These are phyloP conservation scores for Liolophura sinensis DNA, from an alignment of 1,140 invertebrate genomes.

Conservation along the genomic window DNA sequence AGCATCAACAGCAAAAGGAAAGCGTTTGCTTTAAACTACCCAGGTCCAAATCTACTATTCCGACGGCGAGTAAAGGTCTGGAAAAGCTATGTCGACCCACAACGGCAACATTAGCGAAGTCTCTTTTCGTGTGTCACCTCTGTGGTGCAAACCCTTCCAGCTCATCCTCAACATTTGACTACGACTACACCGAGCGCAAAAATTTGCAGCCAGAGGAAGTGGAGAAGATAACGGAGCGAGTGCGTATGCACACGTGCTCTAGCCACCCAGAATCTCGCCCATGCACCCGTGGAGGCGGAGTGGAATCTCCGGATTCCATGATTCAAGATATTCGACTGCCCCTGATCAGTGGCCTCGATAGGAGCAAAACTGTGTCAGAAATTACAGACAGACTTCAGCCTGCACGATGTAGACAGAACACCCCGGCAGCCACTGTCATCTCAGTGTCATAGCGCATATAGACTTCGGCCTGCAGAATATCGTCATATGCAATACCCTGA, in stretches of 20 bases:
- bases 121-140: slow-evolving; percentile 28
- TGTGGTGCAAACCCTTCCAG: slow-evolving; percentile 13
- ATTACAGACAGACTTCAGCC: slow-evolving; percentile 24
- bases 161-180: slow-evolving; percentile 26
- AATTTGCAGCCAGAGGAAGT: slow-evolving; percentile 24
- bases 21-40: too few species aligned
- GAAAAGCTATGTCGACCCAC: slow-evolving; percentile 27
- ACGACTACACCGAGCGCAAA: slow-evolving; percentile 23
- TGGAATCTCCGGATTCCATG: slow-evolving; percentile 23
- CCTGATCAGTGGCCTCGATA: slow-evolving; percentile 25
- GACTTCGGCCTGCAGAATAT: too few species aligned
- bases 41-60: too few species aligned
- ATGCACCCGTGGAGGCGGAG: slow-evolving; percentile 14
- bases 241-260: slow-evolving; percentile 20
- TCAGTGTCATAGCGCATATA: too few species aligned
- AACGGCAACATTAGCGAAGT: slow-evolving; percentile 31
- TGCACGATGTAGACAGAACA: slow-evolving; percentile 8
- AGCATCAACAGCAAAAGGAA: too few species aligned
- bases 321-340: slow-evolving; percentile 30
- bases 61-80: slow-evolving; percentile 11
- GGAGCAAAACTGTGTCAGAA: slow-evolving; percentile 27
- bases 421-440: slow-evolving; percentile 9
- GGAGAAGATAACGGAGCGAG: slow-evolving; percentile 23
- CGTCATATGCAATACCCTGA: too few species aligned
- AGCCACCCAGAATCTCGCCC: slow-evolving; percentile 11